phyloP scores from a whole-genome alignment of 2,113 vertebrate species.

The Phycodurus eques region DNA sequence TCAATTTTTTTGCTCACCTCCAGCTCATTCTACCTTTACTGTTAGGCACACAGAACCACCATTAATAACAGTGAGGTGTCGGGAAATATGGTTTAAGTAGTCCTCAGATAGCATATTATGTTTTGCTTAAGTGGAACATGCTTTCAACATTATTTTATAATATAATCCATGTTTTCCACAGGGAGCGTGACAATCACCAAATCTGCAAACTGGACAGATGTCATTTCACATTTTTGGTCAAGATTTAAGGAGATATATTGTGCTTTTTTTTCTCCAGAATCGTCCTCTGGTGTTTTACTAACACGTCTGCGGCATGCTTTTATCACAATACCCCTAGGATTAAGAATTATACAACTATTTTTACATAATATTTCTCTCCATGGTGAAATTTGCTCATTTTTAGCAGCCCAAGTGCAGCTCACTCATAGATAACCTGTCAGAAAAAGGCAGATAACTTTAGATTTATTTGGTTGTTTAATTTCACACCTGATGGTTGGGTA shows the following conservation, averaged over 20 bases:
- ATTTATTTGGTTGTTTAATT: too few species aligned
- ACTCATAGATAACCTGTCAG: too few species aligned
- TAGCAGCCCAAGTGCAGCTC: too few species aligned
- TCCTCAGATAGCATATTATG: neutral
- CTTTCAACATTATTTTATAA: neutral
- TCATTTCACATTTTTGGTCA: neutral
- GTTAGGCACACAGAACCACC: neutral
- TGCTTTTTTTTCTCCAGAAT: neutral
- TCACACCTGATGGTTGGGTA: too few species aligned
- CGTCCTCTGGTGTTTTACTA: too few species aligned
- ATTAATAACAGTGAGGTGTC: slow-evolving; percentile 9
- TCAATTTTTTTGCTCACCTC: slow-evolving; percentile 26
- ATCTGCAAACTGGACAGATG: neutral
- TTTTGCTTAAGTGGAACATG: neutral
- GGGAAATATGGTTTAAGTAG: slow-evolving; percentile 6
- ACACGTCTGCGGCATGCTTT: too few species aligned
- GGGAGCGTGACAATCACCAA: neutral
- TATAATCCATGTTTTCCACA: neutral
- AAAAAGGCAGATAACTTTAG: too few species aligned
- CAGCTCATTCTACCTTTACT: slow-evolving; percentile 8
- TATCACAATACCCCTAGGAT: too few species aligned
- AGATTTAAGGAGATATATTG: neutral
- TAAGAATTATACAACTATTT: too few species aligned
- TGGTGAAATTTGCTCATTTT: too few species aligned
- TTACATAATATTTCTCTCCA: too few species aligned